Conservation (phyloP, 1,140 invertebrate genomes). For the Ooceraea biroi region DNA sequence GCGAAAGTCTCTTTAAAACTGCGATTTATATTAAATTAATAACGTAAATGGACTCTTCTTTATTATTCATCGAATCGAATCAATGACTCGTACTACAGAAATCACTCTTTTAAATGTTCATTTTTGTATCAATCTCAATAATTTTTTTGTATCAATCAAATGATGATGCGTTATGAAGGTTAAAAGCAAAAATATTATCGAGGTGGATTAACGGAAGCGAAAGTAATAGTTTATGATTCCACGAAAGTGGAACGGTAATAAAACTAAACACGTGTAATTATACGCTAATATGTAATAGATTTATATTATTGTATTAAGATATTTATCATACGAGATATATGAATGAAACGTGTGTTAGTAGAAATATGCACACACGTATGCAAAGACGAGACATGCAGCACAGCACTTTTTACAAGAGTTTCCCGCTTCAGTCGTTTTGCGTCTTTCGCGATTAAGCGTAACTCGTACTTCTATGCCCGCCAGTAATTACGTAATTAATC, state of each 20-base stretch:
- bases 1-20: not conserved
- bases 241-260: constrained; percentile 44
- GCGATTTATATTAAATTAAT: constrained; percentile 3
- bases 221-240: constrained; percentile 34
- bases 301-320: too few relatives aligned
- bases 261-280: constrained; percentile 59
- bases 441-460: not conserved
- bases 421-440: too few relatives aligned
- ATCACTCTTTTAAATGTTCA: not conserved
- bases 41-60: not conserved
- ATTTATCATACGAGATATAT: too few relatives aligned
- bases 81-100: not conserved
- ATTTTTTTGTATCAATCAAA: too few relatives aligned
- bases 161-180: not conserved
- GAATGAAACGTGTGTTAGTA: too few relatives aligned
- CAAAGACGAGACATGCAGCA: too few relatives aligned
- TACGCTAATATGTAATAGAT: not conserved
- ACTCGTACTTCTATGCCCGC: not conserved
- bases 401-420: too few relatives aligned
- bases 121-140: not conserved
- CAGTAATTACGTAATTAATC: constrained; percentile 51
- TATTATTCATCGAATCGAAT: not conserved
- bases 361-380: too few relatives aligned
- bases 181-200: constrained; percentile 7
- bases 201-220: constrained; percentile 40